phyloP scores from a whole-genome alignment of 2,113 vertebrate species.

The Ornithorhynchus anatinus region DNA sequence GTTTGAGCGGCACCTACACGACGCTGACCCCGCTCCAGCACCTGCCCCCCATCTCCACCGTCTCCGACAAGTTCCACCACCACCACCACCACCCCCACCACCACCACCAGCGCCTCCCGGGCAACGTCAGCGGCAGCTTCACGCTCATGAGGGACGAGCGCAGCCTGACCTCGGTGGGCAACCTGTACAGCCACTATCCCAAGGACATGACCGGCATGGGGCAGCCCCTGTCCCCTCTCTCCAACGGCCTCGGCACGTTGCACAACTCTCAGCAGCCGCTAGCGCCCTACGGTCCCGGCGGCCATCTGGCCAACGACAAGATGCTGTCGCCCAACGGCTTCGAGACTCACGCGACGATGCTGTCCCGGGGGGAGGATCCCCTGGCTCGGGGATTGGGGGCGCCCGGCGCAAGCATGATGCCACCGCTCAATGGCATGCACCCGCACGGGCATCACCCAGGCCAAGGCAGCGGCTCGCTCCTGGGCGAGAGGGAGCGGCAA shows the following conservation, averaged over 20 bases:
- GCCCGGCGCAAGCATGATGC: constrained; percentile 85
- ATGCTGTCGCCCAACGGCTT: constrained; percentile 91
- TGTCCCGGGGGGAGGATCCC: constrained; percentile 90
- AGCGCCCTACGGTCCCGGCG: constrained; percentile 83
- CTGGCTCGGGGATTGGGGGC: constrained; percentile 85
- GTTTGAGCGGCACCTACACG: constrained; percentile 93
- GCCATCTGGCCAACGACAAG: constrained; percentile 91
- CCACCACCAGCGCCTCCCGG: constrained; percentile 83
- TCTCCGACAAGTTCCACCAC: constrained; percentile 95
- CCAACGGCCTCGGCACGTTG: constrained; percentile 89
- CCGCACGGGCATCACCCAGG: constrained; percentile 85
- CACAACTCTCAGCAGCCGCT: constrained; percentile 90
- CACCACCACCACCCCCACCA: constrained; percentile 88
- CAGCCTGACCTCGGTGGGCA: constrained; percentile 91
- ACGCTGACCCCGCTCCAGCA: constrained; percentile 96
- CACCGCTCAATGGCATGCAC: constrained; percentile 85
- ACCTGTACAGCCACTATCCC: constrained; percentile 93
- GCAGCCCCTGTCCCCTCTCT: constrained; percentile 89
- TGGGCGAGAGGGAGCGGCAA: constrained; percentile 80
- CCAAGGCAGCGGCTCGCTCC: constrained; percentile 80
- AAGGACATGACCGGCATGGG: constrained; percentile 95
- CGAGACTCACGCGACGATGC: constrained; percentile 91
- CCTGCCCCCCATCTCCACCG: constrained; percentile 92
- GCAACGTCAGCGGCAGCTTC: constrained; percentile 95
- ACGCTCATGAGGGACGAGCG: constrained; percentile 92